Base-by-base conservation (phyloP, 2,113 vertebrate genomes). In the Callospermophilus lateralis region DNA sequence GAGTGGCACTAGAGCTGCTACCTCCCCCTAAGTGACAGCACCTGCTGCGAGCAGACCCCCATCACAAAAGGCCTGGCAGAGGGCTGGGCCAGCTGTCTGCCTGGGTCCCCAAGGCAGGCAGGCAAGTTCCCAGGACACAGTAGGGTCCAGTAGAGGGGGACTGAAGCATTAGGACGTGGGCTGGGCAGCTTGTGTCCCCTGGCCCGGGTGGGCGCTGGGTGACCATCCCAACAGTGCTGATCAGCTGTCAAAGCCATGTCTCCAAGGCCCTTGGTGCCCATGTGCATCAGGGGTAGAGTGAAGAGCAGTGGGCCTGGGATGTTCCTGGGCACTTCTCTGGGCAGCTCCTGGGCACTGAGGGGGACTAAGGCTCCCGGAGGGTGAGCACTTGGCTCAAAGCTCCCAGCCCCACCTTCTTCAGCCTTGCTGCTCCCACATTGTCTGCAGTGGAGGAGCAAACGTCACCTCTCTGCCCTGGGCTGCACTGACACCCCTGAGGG, bases 401-500 rank as follows among this genome's bases (percentile, higher is more conserved):
- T 30, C 67, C 32, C 67, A 68, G 67, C 32, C 6, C 67, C 67
- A 68, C 30, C 8, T 37, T 19, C 24, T 3, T 10, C 48, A 3
- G 32, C 19, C 7, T 10, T 34, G 8, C 6, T 55, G 24, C 70
- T 72, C 1, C 15, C 15, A 3, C 39, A 8, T 39, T 22, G 32
- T 3, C 4, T n/a, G n/a, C 9, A 4, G 19, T 8, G 39, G 39
- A 8, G 53, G 2, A 0, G 15, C 20, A 58, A 58, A 58, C 7
- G 28, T 1, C 34, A 28, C 22, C 16, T 19, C 9, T 0, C 8
- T 37, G 1, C 32, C 28, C 22, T 10, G 20, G 55, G 26, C 8
- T 1, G 42, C 53, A 5, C 55, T 13, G 45, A 48, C 53, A 13
- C 76, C 26, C 37, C 37, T 3, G 1, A 3, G 45, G 37, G 12